Conservation (phyloP, 1,140 invertebrate genomes). For the Hylyphantes graminicola region DNA sequence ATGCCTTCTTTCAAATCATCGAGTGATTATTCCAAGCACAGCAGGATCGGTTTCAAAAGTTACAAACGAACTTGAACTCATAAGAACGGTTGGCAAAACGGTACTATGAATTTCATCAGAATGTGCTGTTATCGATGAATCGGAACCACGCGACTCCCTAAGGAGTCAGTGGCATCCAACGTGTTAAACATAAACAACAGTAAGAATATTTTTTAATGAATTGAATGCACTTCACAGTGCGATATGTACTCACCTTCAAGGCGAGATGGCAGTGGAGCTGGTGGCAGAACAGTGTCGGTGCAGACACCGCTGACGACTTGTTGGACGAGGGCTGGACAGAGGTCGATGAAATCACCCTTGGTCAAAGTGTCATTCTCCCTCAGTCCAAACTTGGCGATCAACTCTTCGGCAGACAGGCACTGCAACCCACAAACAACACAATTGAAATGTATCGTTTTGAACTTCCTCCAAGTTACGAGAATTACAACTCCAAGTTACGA, state of each 20-base stretch:
- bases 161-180: too few relatives aligned
- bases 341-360: conserved; percentile 56
- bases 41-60: too few relatives aligned
- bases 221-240: too few relatives aligned
- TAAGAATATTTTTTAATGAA: too few relatives aligned
- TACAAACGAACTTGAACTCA: too few relatives aligned
- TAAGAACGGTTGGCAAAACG: too few relatives aligned
- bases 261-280: not conserved
- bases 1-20: too few relatives aligned
- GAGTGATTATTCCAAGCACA: too few relatives aligned
- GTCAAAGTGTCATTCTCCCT: conserved; percentile 28
- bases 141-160: too few relatives aligned
- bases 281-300: conserved; percentile 17
- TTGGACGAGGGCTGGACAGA: conserved; percentile 64
- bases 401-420: conserved; percentile 45
- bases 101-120: too few relatives aligned
- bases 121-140: too few relatives aligned
- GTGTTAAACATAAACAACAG: too few relatives aligned
- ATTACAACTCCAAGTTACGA: not conserved
- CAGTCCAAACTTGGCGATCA: conserved; percentile 44
- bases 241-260: conserved; percentile 48
- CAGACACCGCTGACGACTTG: conserved; percentile 63
- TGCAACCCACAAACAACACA: conserved; percentile 4
- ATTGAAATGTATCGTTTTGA: not conserved
- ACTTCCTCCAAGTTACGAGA: not conserved